These are phyloP conservation scores for Carassius gibelio DNA, from an alignment of 2,113 vertebrate genomes.

Conservation along the genomic window DNA sequence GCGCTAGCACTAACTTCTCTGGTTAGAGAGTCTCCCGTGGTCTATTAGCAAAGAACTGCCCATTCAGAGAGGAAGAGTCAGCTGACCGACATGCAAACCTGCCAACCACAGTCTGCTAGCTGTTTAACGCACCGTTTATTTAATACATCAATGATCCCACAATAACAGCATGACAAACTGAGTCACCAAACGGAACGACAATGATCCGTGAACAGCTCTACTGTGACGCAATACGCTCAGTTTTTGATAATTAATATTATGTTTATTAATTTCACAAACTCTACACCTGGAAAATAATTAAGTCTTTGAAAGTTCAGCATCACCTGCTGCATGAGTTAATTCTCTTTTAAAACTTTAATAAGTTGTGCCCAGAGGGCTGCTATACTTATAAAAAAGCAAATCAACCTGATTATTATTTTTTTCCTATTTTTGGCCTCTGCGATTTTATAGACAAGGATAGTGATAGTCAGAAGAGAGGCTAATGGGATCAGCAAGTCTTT, in stretches of 20 bases:
- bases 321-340: constrained; percentile 1
- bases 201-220: no score
- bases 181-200: not conserved
- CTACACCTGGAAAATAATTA: not conserved
- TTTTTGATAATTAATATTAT: not conserved
- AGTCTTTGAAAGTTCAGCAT: constrained; percentile 1
- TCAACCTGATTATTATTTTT: not conserved
- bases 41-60: not conserved
- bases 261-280: not conserved
- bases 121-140: not conserved
- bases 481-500: not conserved
- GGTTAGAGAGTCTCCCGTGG: not conserved
- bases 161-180: not conserved
- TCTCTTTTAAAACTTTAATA: not conserved
- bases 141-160: not conserved
- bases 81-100: not conserved
- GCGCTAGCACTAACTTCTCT: not conserved
- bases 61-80: not conserved
- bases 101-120: not conserved
- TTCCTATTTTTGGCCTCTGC: not conserved
- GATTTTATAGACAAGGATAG: not conserved
- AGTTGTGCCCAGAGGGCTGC: not conserved
- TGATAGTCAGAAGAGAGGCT: not conserved
- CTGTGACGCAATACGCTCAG: not conserved
- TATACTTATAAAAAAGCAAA: not conserved